Evolutionary conservation across 2,797 vertebrate genomes (phyloP).

Genomic region (Sylvia borin): DNA sequence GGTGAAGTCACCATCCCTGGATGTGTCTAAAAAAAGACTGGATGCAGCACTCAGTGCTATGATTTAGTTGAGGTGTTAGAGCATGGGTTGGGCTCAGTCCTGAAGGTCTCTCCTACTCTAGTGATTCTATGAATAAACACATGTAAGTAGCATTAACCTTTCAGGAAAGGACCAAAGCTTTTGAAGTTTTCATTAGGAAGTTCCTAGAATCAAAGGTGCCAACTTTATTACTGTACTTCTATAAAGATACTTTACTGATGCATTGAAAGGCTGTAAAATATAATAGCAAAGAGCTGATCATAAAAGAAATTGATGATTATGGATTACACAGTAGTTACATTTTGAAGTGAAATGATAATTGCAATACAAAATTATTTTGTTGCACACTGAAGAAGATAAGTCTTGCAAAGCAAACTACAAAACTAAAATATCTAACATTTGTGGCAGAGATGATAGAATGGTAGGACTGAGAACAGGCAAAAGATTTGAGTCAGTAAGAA

Average conservation of each 20-base stretch:
- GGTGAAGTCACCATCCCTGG: too few species aligned
- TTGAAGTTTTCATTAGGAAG: neutral
- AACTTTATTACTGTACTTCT: neutral
- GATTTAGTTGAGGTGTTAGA: too few species aligned
- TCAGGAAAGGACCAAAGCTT: neutral
- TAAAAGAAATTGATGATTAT: slow-evolving; percentile 47
- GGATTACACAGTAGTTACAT: slow-evolving; percentile 21
- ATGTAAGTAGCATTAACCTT: neutral
- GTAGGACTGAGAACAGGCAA: neutral
- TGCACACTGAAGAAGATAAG: neutral
- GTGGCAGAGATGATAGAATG: neutral
- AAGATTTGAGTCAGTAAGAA: neutral
- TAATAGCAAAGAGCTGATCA: neutral
- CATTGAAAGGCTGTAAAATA: slow-evolving; percentile 1
- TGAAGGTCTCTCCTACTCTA: too few species aligned
- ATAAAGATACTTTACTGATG: neutral
- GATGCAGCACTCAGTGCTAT: too few species aligned
- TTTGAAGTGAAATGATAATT: neutral
- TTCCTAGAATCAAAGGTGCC: neutral
- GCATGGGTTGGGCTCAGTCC: too few species aligned
- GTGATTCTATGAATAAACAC: neutral
- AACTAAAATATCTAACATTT: neutral
- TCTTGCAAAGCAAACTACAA: neutral
- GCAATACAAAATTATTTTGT: neutral
- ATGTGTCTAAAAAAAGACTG: too few species aligned